Evolutionary conservation across 2,113 vertebrate genomes (phyloP), one percentile per base, ranked within the genome.

Genomic region (Chiloscyllium plagiosum): DNA sequence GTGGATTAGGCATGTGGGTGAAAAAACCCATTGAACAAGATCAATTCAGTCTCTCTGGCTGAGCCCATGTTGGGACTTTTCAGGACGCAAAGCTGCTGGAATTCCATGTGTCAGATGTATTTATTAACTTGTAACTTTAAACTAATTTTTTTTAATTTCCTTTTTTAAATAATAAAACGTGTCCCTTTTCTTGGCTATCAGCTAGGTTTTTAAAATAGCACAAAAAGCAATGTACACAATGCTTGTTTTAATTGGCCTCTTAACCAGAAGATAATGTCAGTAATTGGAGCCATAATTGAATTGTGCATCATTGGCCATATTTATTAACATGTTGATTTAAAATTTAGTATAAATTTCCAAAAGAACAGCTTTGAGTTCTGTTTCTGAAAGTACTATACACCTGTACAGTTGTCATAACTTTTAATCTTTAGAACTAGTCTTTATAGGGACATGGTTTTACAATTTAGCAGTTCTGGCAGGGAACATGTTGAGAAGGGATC

Each of bases 1-100:
- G 99, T 0, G 99, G 99, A 95, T 98, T 99, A 92, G 99, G 99
- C 65, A 99, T 99, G 96, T 99, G 99, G 99, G 99, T 99, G 97
- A 99, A 99, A 97, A 99, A 99, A 96, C 99, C 99, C 96, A 99
- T 98, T 0, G 99, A 99, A 96, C 99, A 99, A 97, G 99, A 99
- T 98, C 99, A 99, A 97, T 99, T 99, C 97, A 98, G 98, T 13
- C 98, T 99, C 94, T 97, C 97, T 4, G 98, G 97, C 97, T 99
- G 97, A 98, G 90, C 85, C 86, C 42, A 52, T 47, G 22, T 95
- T 95, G 68, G 94, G 94, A 72, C 50, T 95, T 95, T 76, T 95
- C 52, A 61, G 94, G 69, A 95, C 52, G 42, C 47, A 65, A 76
- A 68, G 42, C 89, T 96, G 66, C 90, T 95, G 68, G 95, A 52